Percentiles rank a stretch among this genome's conserved stretches.
Evolutionary conservation across 2,888 invertebrate species (phyloP).

Genomic region (Ophraella communa): DNA sequence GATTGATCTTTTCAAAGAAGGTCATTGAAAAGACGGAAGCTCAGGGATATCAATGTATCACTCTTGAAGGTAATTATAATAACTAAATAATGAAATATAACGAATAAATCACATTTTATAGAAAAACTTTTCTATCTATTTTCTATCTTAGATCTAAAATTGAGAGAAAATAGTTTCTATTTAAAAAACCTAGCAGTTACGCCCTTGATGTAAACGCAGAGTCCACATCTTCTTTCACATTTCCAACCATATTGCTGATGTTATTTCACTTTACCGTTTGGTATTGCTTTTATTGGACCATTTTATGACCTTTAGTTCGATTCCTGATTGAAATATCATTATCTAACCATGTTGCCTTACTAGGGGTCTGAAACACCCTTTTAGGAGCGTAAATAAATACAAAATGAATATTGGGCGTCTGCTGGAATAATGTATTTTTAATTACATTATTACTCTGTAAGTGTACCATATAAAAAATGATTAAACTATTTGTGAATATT

Average conservation of each 20-base stretch:
- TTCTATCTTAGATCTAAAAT: too few relatives aligned
- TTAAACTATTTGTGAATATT: too few relatives aligned
- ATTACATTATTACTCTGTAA: constrained; percentile 6
- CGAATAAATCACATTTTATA: too few relatives aligned
- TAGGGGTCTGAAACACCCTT: constrained; percentile 12
- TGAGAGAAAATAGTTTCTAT: too few relatives aligned
- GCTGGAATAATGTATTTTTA: constrained; percentile 10
- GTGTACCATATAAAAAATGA: too few relatives aligned
- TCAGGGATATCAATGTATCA: too few relatives aligned
- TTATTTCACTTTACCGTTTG: constrained; percentile 42
- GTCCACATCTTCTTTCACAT: constrained; percentile 50
- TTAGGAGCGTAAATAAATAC: neutral
- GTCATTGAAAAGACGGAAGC: too few relatives aligned
- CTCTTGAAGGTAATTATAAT: too few relatives aligned
- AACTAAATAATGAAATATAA: too few relatives aligned
- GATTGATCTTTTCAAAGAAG: too few relatives aligned
- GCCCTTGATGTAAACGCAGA: constrained; percentile 28
- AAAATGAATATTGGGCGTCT: neutral
- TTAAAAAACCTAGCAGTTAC: neutral
- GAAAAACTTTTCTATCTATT: too few relatives aligned
- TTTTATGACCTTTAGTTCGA: constrained; percentile 32
- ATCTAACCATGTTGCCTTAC: constrained; percentile 25
- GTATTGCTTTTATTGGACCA: constrained; percentile 37
- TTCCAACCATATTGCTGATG: constrained; percentile 50
- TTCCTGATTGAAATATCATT: constrained; percentile 46